Evolutionary conservation across 2,888 invertebrate genomes (phyloP), one percentile per base, ranked within the genome.

Genomic region (Acanthosoma haemorrhoidale): DNA sequence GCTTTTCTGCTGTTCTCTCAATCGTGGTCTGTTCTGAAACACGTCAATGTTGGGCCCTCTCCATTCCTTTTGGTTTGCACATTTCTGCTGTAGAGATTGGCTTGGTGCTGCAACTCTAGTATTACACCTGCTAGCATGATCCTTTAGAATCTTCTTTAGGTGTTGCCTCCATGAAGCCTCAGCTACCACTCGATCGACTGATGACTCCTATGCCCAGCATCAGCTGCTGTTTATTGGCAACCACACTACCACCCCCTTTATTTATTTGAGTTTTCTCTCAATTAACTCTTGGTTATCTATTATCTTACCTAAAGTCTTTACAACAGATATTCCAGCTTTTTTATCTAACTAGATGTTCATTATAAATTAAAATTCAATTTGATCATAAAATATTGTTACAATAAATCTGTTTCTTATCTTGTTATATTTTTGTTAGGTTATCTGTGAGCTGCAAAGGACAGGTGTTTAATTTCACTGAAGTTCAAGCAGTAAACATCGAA

Each of bases 401-500:
- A 21, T 4, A 21, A n/a, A n/a, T 57, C 25, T 57, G 5, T 57
- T 15, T 57, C 6, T 39, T 13, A 4, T 16, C 38, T 38, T n/a
- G 11, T 43, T 18, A 61, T n/a, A 29, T 25, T 64, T 13, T 60
- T 73, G 72, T 69, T 60, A 85, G 87, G 68, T 79, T 90, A 41
- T 81, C 84, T 72, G 77, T 79, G 3, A 80, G 82, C 74, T 98
- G 97, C 79, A 88, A 85, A 78, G 83, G 85, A 69, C 89, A 89
- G 6, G 89, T 96, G 1, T 85, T 86, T 18, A 89, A 90, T 79
- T 93, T 91, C 78, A 97, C 96, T 0, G 92, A 93, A 82, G 88
- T 91, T 75, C 91, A 95, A 82, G 93, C 92, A 39, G 91, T 90
- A 77, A 89, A 93, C 78, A 87, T 92, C 51, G 92, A 93, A 78